Evolutionary conservation across 2,113 vertebrate genomes (phyloP).

Genomic region (Montifringilla adamsi): DNA sequence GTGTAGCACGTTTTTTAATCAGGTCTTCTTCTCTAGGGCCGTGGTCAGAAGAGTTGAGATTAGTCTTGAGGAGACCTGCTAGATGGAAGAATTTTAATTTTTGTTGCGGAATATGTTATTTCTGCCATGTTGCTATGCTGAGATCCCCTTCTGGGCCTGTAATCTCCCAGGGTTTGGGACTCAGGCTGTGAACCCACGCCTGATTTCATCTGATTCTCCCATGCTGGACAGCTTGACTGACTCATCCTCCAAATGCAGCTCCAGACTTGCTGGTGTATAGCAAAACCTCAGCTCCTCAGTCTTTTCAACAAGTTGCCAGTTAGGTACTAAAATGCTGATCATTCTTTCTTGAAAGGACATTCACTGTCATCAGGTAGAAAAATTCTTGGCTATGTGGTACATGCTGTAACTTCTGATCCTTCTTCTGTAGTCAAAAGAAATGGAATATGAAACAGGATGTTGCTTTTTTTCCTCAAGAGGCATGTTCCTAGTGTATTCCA

Average conservation of each 20-base stretch:
- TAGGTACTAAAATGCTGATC: constrained; percentile 10
- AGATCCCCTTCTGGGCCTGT: not conserved
- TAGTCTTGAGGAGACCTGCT: not conserved
- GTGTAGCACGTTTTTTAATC: not conserved
- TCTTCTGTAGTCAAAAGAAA: not conserved
- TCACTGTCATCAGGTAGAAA: not conserved
- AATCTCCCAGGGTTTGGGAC: not conserved
- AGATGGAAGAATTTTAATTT: not conserved
- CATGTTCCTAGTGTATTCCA: not conserved
- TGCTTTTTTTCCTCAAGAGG: not conserved
- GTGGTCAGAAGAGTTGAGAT: not conserved
- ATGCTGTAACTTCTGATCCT: not conserved
- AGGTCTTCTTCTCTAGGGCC: not conserved
- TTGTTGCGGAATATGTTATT: not conserved
- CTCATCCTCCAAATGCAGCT: not conserved
- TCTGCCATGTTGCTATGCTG: not conserved
- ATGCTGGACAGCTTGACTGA: not conserved
- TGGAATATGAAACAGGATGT: not conserved
- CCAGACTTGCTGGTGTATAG: constrained; percentile 8
- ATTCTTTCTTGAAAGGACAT: not conserved
- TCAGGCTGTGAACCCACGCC: not conserved
- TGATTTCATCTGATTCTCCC: not conserved
- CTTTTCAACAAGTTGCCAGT: constrained; percentile 20
- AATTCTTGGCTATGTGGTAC: not conserved
- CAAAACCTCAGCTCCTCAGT: constrained; percentile 7